These are phyloP conservation scores for Sebastes diaconus DNA, from an alignment of 2,797 vertebrate genomes.

Conservation along the genomic window DNA sequence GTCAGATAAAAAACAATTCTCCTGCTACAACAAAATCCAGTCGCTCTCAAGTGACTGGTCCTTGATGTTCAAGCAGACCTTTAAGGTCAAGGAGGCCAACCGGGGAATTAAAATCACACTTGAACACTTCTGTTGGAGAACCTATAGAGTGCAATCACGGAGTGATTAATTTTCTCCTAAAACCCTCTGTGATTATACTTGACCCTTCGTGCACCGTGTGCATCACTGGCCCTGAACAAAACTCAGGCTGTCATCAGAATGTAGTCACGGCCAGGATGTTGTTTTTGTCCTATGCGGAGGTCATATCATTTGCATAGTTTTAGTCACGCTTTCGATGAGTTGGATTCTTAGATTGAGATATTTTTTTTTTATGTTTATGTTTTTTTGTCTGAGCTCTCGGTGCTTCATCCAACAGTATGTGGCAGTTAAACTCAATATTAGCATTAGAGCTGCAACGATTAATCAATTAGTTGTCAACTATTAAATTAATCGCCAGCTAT, in stretches of 20 bases:
- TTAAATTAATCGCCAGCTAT: too few species aligned
- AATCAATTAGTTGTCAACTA: too few species aligned
- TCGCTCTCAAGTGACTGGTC: background rate
- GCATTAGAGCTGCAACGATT: too few species aligned
- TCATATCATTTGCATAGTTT: conserved; percentile 15
- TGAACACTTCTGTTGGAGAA: conserved; percentile 25
- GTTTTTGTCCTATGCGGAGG: conserved; percentile 6
- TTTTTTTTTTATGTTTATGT: background rate
- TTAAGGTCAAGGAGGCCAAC: conserved; percentile 53
- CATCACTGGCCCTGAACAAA: conserved; percentile 27
- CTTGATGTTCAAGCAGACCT: conserved; percentile 33
- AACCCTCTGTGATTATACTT: conserved; percentile 38
- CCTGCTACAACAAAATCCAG: background rate
- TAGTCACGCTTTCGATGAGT: background rate
- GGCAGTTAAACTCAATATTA: background rate
- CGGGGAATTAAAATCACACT: conserved; percentile 49
- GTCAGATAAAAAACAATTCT: background rate
- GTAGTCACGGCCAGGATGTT: conserved; percentile 14
- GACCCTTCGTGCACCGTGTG: conserved; percentile 16
- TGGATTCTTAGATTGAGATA: background rate
- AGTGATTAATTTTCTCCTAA: conserved; percentile 43
- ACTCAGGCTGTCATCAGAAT: conserved; percentile 33
- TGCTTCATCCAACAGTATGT: background rate
- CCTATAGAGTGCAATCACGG: conserved; percentile 57
- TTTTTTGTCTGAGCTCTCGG: background rate